Base-by-base conservation (phyloP, 2,113 vertebrate species). In the Nannobrachium achirus region DNA sequence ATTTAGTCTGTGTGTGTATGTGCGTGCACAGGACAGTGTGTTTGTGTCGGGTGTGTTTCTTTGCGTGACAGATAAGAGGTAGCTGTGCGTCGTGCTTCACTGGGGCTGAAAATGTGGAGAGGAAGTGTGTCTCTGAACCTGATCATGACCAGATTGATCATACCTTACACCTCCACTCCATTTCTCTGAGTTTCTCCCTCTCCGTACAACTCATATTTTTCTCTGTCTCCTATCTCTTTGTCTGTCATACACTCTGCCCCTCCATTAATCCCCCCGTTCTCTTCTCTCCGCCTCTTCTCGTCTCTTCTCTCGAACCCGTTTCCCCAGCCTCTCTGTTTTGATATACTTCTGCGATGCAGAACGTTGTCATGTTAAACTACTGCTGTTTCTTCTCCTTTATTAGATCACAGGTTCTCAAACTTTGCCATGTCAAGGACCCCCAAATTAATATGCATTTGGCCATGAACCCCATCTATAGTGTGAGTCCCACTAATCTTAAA, bases 131-230 rank as follows among this genome's bases (percentile, higher is more conserved):
- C 79, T 86, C 75, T 81, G 75, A 86, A 83, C 62, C 81, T 89
- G 63, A 84, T 88, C 86, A 73, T 56, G 73, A 85, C 80, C 66
- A 75, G 87, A 89, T 88, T 90, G 87, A 91, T 91, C 87, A 81
- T 89, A 86, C 89, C n/a, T 91, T 85, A 88, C 82, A 86, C 77
- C 73, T 78, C 10, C 5, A 79, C 77, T 71, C 79, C 68, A 74
- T 84, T 76, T 68, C 75, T 69, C 66, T 69, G 39, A 48, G 5
- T 53, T 4, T 6, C 1, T 52, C 8, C 8, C 13, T 25, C 4
- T 62, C 18, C 2, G 60, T 10, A 60, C 45, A 82, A 66, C 60
- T 71, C 79, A 85, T 83, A 63, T 66, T 52, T 71, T 62, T 85
- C 63, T 19, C 53, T 60, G 16, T 10, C 49, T 49, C 41, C 57